A percentile compares a stretch with the other conserved stretches of the same genome.
Evolutionary conservation across 2,797 vertebrate genomes (phyloP).

Genomic region (Sternotherus odoratus): DNA sequence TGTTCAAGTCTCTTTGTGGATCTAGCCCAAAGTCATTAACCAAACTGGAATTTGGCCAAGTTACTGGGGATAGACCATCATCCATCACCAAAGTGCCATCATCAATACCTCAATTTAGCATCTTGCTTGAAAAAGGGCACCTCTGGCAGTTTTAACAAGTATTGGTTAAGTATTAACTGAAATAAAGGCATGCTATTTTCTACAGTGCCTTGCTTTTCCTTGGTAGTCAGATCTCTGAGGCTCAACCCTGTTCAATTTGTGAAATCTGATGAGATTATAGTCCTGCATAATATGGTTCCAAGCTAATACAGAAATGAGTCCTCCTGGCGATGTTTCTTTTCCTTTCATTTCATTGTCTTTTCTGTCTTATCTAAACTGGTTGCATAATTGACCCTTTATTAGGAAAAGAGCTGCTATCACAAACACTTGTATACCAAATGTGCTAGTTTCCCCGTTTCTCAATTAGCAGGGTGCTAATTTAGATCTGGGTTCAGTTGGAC

Average conservation of each 20-base stretch:
- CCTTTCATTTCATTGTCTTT: slow-evolving; percentile 24
- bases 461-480: slow-evolving; percentile 25
- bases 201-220: neutral
- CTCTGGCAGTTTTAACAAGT: neutral
- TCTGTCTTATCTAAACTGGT: neutral
- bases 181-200: slow-evolving; percentile 11
- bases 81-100: neutral
- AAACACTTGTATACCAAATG: neutral
- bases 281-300: neutral
- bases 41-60: neutral
- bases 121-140: neutral
- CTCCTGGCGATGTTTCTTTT: neutral
- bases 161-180: neutral
- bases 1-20: neutral
- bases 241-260: neutral
- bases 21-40: neutral
- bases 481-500: neutral
- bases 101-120: neutral
- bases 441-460: neutral
- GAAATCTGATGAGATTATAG: neutral
- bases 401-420: neutral
- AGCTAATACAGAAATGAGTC: neutral
- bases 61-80: neutral
- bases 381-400: slow-evolving; percentile 29
- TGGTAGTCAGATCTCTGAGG: neutral